Conservation (phyloP, 1,140 invertebrate species). For the Cecropterus lyciades region DNA sequence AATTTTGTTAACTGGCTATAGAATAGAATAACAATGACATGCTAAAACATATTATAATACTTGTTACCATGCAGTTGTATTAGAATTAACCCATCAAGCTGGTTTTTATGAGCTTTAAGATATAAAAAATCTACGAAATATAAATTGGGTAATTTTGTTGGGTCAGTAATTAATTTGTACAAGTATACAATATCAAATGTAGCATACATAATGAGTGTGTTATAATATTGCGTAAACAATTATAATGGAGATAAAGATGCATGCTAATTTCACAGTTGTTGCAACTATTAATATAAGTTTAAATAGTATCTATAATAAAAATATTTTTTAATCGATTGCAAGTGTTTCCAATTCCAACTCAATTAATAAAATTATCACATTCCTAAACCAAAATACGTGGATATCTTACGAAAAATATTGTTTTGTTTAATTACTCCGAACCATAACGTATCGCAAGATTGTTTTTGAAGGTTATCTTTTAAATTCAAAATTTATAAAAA, state of each 20-base stretch:
- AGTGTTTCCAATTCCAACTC: neutral
- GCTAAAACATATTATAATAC: neutral
- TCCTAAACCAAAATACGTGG: too few relatives aligned
- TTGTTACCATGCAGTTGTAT: neutral
- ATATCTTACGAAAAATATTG: too few relatives aligned
- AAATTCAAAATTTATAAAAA: too few relatives aligned
- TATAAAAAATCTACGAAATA: neutral
- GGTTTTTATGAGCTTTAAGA: neutral
- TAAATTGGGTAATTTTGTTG: neutral
- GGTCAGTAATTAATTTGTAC: neutral
- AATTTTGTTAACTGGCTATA: neutral
- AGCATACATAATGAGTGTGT: neutral
- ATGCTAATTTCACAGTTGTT: neutral
- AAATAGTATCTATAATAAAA: neutral
- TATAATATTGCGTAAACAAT: neutral
- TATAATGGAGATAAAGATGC: neutral
- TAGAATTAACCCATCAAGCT: neutral
- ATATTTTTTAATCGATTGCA: neutral
- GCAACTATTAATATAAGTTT: neutral
- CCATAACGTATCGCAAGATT: too few relatives aligned
- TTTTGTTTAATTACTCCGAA: too few relatives aligned
- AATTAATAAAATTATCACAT: neutral
- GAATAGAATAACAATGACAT: neutral
- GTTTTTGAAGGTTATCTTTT: too few relatives aligned
- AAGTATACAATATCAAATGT: neutral